Base-by-base conservation (phyloP, 2,888 invertebrate genomes). In the Leuctra nigra region DNA sequence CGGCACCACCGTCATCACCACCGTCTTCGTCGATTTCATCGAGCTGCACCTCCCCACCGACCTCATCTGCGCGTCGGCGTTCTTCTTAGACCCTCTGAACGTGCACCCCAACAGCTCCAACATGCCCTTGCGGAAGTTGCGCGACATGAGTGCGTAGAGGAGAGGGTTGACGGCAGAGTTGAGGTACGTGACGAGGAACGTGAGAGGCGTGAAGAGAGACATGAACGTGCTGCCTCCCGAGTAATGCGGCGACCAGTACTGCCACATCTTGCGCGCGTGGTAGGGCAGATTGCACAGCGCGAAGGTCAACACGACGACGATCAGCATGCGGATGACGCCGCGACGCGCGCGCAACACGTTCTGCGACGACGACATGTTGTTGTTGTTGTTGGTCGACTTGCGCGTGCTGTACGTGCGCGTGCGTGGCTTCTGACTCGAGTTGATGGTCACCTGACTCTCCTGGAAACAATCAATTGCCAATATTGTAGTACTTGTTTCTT, bases 81-180 rank as follows among this genome's bases (percentile, higher is more conserved):
- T 64, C 24, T 66, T 66, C 2, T 63, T 56, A 11, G 61, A 61
- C 6, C 69, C 63, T 1, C 69, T 64, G 20, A 67, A 62, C 16
- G 75, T 75, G 67, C 87, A 89, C 59, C 82, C 76, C 33, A 91
- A 70, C 22, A 91, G 77, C 70, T 93, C 92, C 60, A 82, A 78
- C 84, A 93, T 90, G 18, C 91, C 91, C 67, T 86, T 85, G 55
- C 90, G 79, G 71, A 91, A 91, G 67, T 89, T 87, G 60, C 86
- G 82, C 2, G 83, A 84, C 54, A 94, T 76, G 69, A 94, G 90
- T 2, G 93, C 93, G 73, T 94, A 95, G 7, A 95, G 77, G 53
- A 94, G 75, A 0, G 94, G 94, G 73, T 95, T 94, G 61, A 94
- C 81, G 48, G 87, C 93, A 16, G 91, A 92, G 76, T 94, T 93